Base-by-base conservation (phyloP, 2,888 invertebrate genomes). In the Dicycla oo region DNA sequence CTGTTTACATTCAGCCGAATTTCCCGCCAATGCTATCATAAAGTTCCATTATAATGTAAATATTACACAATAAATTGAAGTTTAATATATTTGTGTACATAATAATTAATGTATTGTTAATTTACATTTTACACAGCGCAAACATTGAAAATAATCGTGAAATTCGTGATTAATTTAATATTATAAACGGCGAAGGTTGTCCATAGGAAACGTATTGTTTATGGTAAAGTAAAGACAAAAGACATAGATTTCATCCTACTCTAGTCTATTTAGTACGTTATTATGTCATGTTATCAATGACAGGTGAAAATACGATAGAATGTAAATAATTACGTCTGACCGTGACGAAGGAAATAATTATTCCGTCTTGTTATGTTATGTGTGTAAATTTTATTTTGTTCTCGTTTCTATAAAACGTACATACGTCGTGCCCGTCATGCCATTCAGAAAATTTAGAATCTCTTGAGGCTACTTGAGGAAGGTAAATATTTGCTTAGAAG, bases 21-120 rank as follows among this genome's bases (percentile, higher is more conserved):
- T 82, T 86, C 81, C 86, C 82, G 90, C 90, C 89, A 88, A 87
- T 82, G 62, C 54, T 45, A 56, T 65, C 56, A 23, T 47, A 15
- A 45, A 40, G 34, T 54, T 67, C n/a, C n/a, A n/a, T n/a, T n/a
- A n/a, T n/a, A n/a, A n/a, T n/a, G n/a, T n/a, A n/a, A n/a, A n/a
- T n/a, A n/a, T n/a, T n/a, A n/a, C n/a, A n/a, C n/a, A n/a, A n/a
- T n/a, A n/a, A n/a, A n/a, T 73, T 63, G n/a, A 23, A 56, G 60
- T 26, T 13, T 38, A 34, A 43, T 71, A n/a, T 40, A 58, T 58
- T 40, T 62, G 11, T 43, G 18, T 40, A 63, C 18, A 57, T 18
- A 51, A 56, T 62, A 67, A 67, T 60, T 34, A 72, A 1, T 23
- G 18, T n/a, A 56, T 26, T 47, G 63, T 15, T 67, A 1, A 61